Base-by-base conservation (phyloP, 2,888 invertebrate species). In the Ecliptopera silaceata region DNA sequence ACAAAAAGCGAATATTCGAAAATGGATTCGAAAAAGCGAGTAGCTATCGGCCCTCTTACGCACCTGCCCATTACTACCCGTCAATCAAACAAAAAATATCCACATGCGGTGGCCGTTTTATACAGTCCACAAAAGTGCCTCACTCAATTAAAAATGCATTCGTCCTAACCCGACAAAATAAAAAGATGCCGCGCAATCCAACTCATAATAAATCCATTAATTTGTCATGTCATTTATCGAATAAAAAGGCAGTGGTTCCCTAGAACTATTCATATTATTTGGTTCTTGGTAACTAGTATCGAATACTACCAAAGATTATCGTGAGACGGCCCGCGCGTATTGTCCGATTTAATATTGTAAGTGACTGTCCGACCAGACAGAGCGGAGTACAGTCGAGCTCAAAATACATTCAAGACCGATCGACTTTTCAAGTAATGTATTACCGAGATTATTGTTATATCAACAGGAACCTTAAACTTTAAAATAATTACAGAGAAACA, bases 111-210 rank as follows among this genome's bases (percentile, higher is more conserved):
- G 89, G 88, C 86, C 88, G 84, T 84, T 88, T 86, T 83, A 87
- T 87, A 86, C 84, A 89, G 87, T 88, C 87, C 82, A 88, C 88
- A 86, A 88, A 87, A 89, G 88, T 89, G 89, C 84, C 86, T 86
- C 88, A 86, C 88, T 90, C 89, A 90, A 91, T 91, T 90, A 91
- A 91, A 90, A 90, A 90, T 89, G 88, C 91, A 91, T 91, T 90
- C 90, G 88, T 87, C 88, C 89, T 83, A 83, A 85, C 80, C 84
- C 80, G 83, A 82, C 82, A 80, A 80, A 85, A 84, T 84, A 86
- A 88, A 87, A 86, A 77, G 80, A 82, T 68, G 63, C 69, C 68
- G 76, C 77, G 79, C 84, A 84, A 83, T 86, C 85, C 79, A 70
- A 82, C 86, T 90, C 86, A 89, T 88, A 89, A 88, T 89, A 88